Base-by-base conservation (phyloP, 2,113 vertebrate species). In the Gasterosteus aculeatus region DNA sequence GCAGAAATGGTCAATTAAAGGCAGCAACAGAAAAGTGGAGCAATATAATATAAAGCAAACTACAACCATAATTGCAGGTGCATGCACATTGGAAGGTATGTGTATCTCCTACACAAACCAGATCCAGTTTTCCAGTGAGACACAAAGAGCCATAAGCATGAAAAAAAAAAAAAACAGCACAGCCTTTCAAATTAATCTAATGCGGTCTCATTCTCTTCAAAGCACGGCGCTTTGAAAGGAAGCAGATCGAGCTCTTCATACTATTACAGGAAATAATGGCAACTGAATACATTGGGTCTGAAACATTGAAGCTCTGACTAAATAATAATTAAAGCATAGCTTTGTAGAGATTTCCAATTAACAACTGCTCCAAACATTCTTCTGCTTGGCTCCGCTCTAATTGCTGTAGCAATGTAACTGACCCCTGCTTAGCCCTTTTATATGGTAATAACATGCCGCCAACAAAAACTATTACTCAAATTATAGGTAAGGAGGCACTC, bases 381-480 rank as follows among this genome's bases (percentile, higher is more conserved):
- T 94, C 85, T 87, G 90, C 83, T 90, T 85, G 82, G 89, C 88
- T 88, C 91, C 73, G 81, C 85, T 85, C 92, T 94, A 94, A 94
- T 94, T 94, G 91, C 89, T 89, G 82, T 77, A 82, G 91, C 87
- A 80, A 91, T 87, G 91, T 91, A 91, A 89, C 92, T 93, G 92
- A 93, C 94, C 93, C 91, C 88, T 93, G 91, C 84, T 93, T 93
- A 89, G 93, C 89, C 92, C 91, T 93, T 94, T 94, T 92, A 94
- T 94, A 94, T 94, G 94, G 89, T 94, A 94, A 95, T 94, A 91
- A 92, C 92, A 93, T 88, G 88, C 90, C 81, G 89, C 87, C 89
- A 92, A 92, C 90, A 91, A 90, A 95, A 94, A 94, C 92, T 93
- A 94, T 94, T 94, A 94, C 85, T 83, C 92, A 94, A 94, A 94